These are phyloP conservation scores for Athalia cordata DNA, from an alignment of 2,888 invertebrate species.

Conservation along the genomic window DNA sequence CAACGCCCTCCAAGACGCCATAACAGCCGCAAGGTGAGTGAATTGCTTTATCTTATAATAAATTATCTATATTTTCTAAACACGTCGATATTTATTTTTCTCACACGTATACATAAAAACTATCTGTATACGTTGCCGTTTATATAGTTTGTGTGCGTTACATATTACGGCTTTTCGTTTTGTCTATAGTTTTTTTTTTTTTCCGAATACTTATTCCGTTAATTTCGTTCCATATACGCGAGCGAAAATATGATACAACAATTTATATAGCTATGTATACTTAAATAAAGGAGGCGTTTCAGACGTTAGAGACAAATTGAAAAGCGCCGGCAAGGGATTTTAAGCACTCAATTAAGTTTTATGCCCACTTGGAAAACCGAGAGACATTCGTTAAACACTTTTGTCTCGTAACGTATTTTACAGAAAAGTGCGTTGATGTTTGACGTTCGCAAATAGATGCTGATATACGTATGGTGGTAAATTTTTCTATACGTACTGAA, in stretches of 20 bases:
- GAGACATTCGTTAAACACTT: conserved; percentile 6
- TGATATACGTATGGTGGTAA: background rate
- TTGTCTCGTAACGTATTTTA: background rate
- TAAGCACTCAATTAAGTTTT: conserved; percentile 28
- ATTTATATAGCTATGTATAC: too few relatives aligned
- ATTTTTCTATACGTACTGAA: too few relatives aligned
- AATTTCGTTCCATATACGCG: background rate
- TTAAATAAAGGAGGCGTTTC: background rate
- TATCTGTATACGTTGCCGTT: too few relatives aligned
- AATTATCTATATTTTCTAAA: background rate
- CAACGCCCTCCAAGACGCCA: conserved; percentile 66
- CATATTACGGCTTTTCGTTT: too few relatives aligned
- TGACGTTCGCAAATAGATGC: conserved; percentile 21
- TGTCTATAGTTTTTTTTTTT: too few relatives aligned
- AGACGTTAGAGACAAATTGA: background rate
- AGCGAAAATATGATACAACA: background rate
- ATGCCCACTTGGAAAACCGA: background rate
- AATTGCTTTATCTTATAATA: conserved; percentile 3
- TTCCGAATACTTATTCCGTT: too few relatives aligned
- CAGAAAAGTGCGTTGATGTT: background rate
- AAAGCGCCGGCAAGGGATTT: conserved; percentile 15
- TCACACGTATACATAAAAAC: too few relatives aligned
- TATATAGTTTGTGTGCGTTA: too few relatives aligned
- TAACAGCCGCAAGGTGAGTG: conserved; percentile 72
- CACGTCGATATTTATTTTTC: background rate